Base-by-base conservation (phyloP, 2,113 vertebrate genomes). In the Ciconia stormi region DNA sequence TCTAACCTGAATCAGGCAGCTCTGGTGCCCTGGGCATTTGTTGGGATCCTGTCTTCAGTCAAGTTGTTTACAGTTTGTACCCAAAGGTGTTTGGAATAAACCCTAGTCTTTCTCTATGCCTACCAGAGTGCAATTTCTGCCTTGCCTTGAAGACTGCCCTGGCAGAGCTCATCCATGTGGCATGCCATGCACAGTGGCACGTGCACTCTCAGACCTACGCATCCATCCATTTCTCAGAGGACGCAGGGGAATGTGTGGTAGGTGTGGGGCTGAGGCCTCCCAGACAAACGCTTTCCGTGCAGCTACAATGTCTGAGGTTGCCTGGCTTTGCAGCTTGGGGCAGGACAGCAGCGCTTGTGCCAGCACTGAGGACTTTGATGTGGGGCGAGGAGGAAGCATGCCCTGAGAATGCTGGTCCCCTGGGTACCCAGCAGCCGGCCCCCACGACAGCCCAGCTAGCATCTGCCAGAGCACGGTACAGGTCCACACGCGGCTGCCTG, bases 151-250 rank as follows among this genome's bases (percentile, higher is more conserved):
- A 46, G 69, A 6, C 38, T 58, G 30, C 55, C 25, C 40, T 66
- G 53, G 4, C 27, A 22, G 52, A 70, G 23, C 52, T 72, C 19
- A 11, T 16, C 42, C n/a, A 0, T 10, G 29, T 16, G 40, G 10
- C 3, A 0, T 17, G 34, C n/a, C 40, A 2, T 3, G 13, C 8
- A 2, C 4, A 8, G 34, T 15, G 44, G 26, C 46, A 14, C 1
- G 5, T 23, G 38, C 10, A 0, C 36, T 30, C 61, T 55, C 76
- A 72, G 44, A 32, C 50, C 62, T 46, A 1, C 18, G 36, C 40
- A 25, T 16, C 19, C 50, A 4, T 27, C 25, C 42, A 11, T 23
- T 44, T 26, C 13, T 74, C n/a, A 8, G 62, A 16, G 25, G 61
- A 16, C 16, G 4, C 0, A 34, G n/a, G 38, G 11, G 27, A 66